Evolutionary conservation across 2,113 vertebrate species (phyloP), one percentile per base, ranked within the genome.

Genomic region (Dasyurus viverrinus): DNA sequence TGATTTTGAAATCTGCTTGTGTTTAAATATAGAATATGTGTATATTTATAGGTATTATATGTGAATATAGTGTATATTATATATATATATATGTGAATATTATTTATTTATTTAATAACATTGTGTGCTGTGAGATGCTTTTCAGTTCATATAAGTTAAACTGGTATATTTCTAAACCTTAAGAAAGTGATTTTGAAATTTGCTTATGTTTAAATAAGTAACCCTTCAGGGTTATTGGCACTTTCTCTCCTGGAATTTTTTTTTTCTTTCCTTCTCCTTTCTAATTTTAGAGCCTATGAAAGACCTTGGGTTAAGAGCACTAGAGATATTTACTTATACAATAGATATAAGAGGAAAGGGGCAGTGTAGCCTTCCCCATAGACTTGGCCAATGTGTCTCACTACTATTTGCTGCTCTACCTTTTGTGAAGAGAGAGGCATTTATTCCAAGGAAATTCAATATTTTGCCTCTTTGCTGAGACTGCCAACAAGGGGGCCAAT

Each of bases 381-480:
- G 42, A 90, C 7, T 60, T 89, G 53, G n/a, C 46, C 89, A 46
- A 90, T 84, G 68, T 53, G 0, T 11, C 46, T 91, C 22, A 1
- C 46, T 53, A 12, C 55, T 93, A 1, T 91, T 93, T 68, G n/a
- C 36, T 46, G 54, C 68, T 53, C 54, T 54, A 16, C n/a, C 91
- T 91, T 24, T 92, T 89, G 2, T 84, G 30, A 93, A 84, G 36
- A 95, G 91, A 93, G 48, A 95, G 1, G 22, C 55, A 90, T 90
- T 93, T 96, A 97, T 92, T 90, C 52, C 54, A 97, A 94, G 42
- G 94, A 91, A 36, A 92, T 90, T 92, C 27, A 89, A 6, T 95
- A 91, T 84, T 91, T 93, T 76, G 42, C 36, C 53, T 97, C 89
- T 94, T 47, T 92, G 76, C 54, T 53, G 8, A 94, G 50, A 92